Conservation (phyloP, 2,888 invertebrate genomes). For the Ligdia adustata region DNA sequence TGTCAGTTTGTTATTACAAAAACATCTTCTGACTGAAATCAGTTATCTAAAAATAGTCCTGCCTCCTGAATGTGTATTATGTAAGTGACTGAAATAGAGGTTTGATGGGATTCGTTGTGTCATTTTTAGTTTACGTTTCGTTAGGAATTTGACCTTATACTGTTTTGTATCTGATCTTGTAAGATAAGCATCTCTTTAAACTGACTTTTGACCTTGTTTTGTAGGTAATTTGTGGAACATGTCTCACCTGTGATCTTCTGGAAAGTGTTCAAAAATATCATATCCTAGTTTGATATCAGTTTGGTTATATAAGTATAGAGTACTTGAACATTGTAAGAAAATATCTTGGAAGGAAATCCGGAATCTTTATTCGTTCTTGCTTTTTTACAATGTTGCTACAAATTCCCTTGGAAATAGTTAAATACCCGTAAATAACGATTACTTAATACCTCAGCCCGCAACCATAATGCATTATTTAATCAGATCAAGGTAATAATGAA, state of each 20-base stretch:
- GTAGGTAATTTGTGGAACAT: too few relatives aligned
- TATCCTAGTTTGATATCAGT: too few relatives aligned
- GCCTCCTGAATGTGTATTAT: constrained; percentile 20
- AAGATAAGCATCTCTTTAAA: constrained; percentile 4
- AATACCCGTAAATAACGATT: constrained; percentile 15
- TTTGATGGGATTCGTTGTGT: constrained; percentile 8
- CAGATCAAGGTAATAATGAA: constrained; percentile 48
- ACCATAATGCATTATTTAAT: constrained; percentile 37
- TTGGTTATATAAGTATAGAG: too few relatives aligned
- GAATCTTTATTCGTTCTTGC: too few relatives aligned
- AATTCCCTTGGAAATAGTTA: constrained; percentile 17
- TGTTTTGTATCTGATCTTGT: constrained; percentile 7
- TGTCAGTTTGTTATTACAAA: constrained; percentile 20
- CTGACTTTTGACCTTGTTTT: constrained; percentile 10
- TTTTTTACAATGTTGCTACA: constrained; percentile 1
- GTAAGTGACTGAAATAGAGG: constrained; percentile 13
- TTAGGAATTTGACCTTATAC: constrained; percentile 19
- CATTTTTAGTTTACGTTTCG: constrained; percentile 12
- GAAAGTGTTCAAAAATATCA: too few relatives aligned
- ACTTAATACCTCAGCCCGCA: constrained; percentile 11
- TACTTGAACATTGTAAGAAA: too few relatives aligned
- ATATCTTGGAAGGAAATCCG: too few relatives aligned
- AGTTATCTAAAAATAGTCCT: constrained; percentile 15
- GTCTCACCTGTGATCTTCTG: too few relatives aligned
- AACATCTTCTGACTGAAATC: constrained; percentile 23